These are phyloP conservation scores for Polydrusus cervinus DNA, from an alignment of 2,888 invertebrate species.

Conservation along the genomic window DNA sequence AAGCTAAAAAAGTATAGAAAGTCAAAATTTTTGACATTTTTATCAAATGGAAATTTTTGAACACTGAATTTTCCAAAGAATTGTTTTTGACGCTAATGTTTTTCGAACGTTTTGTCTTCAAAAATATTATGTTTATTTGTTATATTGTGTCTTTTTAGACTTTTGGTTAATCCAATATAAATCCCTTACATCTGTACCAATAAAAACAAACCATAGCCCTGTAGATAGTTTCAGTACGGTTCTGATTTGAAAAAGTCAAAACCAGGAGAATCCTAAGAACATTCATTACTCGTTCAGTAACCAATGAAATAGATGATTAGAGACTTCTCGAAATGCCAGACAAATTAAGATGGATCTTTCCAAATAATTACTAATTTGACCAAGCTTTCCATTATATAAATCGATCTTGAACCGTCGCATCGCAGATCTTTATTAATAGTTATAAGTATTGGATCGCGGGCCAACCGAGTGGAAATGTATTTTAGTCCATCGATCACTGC, in stretches of 20 bases:
- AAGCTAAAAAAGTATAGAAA: too few species aligned
- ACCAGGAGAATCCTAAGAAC: conserved; percentile 53
- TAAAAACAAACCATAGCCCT: too few species aligned
- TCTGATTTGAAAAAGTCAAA: conserved; percentile 40
- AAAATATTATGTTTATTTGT: background rate
- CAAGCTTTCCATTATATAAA: conserved; percentile 69
- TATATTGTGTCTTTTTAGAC: too few species aligned
- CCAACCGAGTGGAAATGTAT: conserved; percentile 46
- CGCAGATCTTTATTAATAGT: conserved; percentile 64
- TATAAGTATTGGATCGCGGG: conserved; percentile 58
- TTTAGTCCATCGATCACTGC: conserved; percentile 43
- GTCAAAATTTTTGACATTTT: too few species aligned
- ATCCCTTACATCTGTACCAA: too few species aligned
- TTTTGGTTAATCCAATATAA: background rate
- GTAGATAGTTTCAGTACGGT: background rate
- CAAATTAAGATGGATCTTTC: conserved; percentile 71
- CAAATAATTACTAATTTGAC: conserved; percentile 73
- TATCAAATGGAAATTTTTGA: too few species aligned
- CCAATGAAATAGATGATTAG: conserved; percentile 73
- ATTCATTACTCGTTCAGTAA: conserved; percentile 72
- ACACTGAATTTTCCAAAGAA: too few species aligned
- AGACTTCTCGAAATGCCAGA: conserved; percentile 70
- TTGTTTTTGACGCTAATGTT: too few species aligned
- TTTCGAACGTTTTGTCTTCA: too few species aligned
- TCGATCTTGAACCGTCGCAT: conserved; percentile 61